Percentiles rank a stretch among this genome's conserved stretches.
phyloP scores from a whole-genome alignment of 2,888 invertebrate species.

The Amaurobius ferox region DNA sequence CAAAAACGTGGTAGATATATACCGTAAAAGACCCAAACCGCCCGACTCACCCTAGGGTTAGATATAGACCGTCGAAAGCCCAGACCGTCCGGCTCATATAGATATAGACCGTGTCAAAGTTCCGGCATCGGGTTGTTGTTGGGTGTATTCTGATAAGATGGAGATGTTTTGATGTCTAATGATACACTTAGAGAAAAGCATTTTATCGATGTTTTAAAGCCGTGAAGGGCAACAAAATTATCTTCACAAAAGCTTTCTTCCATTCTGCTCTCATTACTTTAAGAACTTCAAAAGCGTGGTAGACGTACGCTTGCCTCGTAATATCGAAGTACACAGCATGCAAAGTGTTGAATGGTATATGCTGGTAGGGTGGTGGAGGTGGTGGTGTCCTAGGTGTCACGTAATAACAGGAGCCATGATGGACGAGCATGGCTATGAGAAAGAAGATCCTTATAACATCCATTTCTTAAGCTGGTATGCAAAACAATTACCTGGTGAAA shows the following conservation, averaged over 20 bases:
- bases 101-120: too few species aligned
- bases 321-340: conserved; percentile 61
- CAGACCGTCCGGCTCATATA: too few species aligned
- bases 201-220: conserved; percentile 10
- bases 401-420: background rate
- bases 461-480: too few species aligned
- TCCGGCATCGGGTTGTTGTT: too few species aligned
- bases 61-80: too few species aligned
- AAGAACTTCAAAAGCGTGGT: conserved; percentile 39
- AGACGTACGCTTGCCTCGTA: conserved; percentile 50
- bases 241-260: conserved; percentile 40
- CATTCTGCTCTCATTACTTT: conserved; percentile 58
- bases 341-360: conserved; percentile 34
- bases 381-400: background rate
- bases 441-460: background rate
- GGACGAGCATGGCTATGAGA: background rate
- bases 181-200: too few species aligned
- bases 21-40: too few species aligned
- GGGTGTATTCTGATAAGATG: too few species aligned
- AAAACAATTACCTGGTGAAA: too few species aligned
- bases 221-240: conserved; percentile 43
- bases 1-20: too few species aligned
- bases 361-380: conserved; percentile 36
- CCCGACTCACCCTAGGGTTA: too few species aligned
- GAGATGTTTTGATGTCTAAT: too few species aligned